Conservation (phyloP, 1,140 invertebrate species). For the Micrasema minimum region DNA sequence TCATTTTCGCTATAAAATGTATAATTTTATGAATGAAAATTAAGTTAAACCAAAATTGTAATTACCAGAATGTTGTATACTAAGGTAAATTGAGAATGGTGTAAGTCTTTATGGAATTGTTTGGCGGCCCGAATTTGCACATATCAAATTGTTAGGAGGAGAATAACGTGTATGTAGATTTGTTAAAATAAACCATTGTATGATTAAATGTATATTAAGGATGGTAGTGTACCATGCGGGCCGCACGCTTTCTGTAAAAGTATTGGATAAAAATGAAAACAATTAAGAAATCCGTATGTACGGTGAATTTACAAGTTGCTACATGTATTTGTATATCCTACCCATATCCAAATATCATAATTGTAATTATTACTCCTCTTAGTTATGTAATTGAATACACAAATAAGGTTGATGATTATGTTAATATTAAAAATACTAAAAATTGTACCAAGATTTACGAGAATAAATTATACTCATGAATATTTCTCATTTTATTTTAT, state of each 20-base stretch:
- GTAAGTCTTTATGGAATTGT: slow-evolving; percentile 34
- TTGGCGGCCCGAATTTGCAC: slow-evolving; percentile 50
- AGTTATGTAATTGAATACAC: slow-evolving; percentile 53
- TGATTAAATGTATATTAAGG: slow-evolving; percentile 41
- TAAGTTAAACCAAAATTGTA: too few relatives aligned
- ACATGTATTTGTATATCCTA: slow-evolving; percentile 54
- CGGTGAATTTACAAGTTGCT: slow-evolving; percentile 47
- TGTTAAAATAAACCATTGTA: slow-evolving; percentile 46
- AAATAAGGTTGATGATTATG: slow-evolving; percentile 55
- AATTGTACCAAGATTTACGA: slow-evolving; percentile 54
- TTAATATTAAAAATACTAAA: slow-evolving; percentile 53
- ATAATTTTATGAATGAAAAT: too few relatives aligned
- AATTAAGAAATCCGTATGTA: slow-evolving; percentile 40
- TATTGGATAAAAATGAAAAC: slow-evolving; percentile 35
- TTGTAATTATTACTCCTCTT: slow-evolving; percentile 54
- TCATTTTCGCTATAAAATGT: too few relatives aligned
- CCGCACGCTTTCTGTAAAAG: slow-evolving; percentile 47
- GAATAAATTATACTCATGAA: slow-evolving; percentile 54
- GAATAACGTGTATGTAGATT: slow-evolving; percentile 46
- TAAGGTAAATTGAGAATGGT: slow-evolving; percentile 16
- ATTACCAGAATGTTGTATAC: background rate
- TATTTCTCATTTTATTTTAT: too few relatives aligned
- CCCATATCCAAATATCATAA: slow-evolving; percentile 55
- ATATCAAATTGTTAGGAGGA: slow-evolving; percentile 49
- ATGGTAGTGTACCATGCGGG: slow-evolving; percentile 50